Percentiles rank a stretch among this genome's conserved stretches.
phyloP scores from a whole-genome alignment of 2,113 vertebrate species.

The Nycticebus coucang region DNA sequence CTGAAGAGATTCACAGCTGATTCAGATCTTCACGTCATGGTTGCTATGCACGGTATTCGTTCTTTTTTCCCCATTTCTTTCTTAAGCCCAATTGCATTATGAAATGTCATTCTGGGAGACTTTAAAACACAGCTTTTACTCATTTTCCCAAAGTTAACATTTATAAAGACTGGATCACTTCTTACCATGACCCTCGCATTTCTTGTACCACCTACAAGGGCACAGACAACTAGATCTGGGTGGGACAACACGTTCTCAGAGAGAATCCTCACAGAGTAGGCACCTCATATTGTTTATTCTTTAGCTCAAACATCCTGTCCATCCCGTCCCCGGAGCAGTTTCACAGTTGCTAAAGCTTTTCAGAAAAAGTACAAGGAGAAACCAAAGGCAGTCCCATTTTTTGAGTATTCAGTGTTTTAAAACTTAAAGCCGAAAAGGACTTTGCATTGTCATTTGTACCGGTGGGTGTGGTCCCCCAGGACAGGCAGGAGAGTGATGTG shows the following conservation, averaged over 20 bases:
- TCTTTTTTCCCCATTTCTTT: constrained; percentile 82
- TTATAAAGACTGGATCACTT: constrained; percentile 29
- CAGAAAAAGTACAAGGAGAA: not conserved
- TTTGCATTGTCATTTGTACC: not conserved
- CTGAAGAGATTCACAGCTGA: constrained; percentile 69
- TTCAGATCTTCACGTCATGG: constrained; percentile 74
- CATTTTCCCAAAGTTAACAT: constrained; percentile 80
- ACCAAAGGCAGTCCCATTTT: not conserved
- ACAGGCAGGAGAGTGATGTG: not conserved
- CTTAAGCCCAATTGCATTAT: constrained; percentile 77
- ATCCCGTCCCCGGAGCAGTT: not conserved
- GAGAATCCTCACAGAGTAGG: not conserved
- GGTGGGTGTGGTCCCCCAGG: not conserved
- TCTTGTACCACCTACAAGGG: too few relatives aligned
- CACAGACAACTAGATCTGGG: not conserved
- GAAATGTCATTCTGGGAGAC: not conserved
- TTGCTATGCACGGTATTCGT: constrained; percentile 70
- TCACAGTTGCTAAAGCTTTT: not conserved
- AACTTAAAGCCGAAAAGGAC: not conserved
- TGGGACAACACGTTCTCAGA: not conserved
- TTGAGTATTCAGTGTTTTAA: not conserved
- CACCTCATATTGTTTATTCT: not conserved
- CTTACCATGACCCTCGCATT: not conserved
- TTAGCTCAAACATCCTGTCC: not conserved
- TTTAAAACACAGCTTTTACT: constrained; percentile 50